Evolutionary conservation across 2,113 vertebrate genomes (phyloP).

Genomic region (Triplophysa siluroides): DNA sequence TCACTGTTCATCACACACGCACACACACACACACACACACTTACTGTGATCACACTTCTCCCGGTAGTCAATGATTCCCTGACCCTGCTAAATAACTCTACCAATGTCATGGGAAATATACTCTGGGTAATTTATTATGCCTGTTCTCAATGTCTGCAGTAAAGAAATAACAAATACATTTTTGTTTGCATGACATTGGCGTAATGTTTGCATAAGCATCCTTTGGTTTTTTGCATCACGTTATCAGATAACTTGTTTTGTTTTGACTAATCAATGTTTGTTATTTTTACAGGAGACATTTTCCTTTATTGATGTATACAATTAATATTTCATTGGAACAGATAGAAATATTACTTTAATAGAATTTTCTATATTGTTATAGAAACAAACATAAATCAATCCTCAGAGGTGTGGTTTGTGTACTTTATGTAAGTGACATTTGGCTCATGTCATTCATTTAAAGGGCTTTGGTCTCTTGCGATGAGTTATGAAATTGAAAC

Average conservation of each 20-base stretch:
- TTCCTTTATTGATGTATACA: slow-evolving; percentile 23
- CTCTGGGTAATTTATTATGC: not conserved
- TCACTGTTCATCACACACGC: slow-evolving; percentile 45
- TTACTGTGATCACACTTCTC: slow-evolving; percentile 2
- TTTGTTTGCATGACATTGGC: not conserved
- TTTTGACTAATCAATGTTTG: slow-evolving; percentile 9
- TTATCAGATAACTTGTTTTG: not conserved
- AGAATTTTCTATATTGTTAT: too few relatives aligned
- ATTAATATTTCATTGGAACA: slow-evolving; percentile 34
- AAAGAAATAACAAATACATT: not conserved
- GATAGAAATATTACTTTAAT: too few relatives aligned
- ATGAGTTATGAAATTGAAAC: slow-evolving; percentile 61
- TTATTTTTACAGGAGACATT: slow-evolving; percentile 25
- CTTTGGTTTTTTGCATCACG: not conserved
- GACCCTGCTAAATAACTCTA: slow-evolving; percentile 21
- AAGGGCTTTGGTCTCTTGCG: slow-evolving; percentile 56
- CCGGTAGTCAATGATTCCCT: slow-evolving; percentile 9
- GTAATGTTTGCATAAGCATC: not conserved
- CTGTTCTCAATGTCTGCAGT: not conserved
- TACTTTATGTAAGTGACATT: slow-evolving; percentile 69
- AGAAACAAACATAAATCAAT: slow-evolving; percentile 29
- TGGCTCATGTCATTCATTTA: slow-evolving; percentile 64
- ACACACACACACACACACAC: slow-evolving; percentile 17
- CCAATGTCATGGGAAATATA: slow-evolving; percentile 10
- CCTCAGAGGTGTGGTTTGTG: slow-evolving; percentile 20